A percentile compares a stretch with the other conserved stretches of the same genome.
Conservation (phyloP, 2,888 invertebrate species). For the Caenorhabditis sp. region DNA sequence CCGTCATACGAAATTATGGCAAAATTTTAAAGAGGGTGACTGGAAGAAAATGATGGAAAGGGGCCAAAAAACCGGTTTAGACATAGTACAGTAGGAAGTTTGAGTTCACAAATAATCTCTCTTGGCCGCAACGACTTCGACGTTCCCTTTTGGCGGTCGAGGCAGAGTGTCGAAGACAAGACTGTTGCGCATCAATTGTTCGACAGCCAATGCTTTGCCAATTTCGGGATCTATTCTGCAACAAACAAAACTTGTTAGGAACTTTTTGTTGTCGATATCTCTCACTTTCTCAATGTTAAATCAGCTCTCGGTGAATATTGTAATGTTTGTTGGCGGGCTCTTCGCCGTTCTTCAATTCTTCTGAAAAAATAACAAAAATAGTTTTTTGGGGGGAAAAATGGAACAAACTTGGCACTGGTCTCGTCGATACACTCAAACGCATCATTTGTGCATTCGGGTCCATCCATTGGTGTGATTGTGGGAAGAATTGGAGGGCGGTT, state of each 20-base stretch:
- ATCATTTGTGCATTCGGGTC: conserved; percentile 38
- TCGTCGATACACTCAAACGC: conserved; percentile 45
- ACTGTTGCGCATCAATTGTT: conserved; percentile 43
- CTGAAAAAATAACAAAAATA: too few relatives aligned
- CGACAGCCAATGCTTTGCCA: conserved; percentile 49
- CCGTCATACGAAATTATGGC: not conserved
- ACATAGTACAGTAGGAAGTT: not conserved
- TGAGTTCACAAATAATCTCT: conserved; percentile 41
- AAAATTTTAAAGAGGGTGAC: conserved; percentile 8
- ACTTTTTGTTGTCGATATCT: too few relatives aligned
- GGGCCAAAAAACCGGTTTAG: conserved; percentile 3
- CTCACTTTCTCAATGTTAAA: conserved; percentile 37
- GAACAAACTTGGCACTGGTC: conserved; percentile 12
- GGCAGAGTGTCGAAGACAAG: conserved; percentile 48
- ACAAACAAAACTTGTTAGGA: too few relatives aligned
- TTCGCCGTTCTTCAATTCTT: conserved; percentile 43
- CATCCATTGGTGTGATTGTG: conserved; percentile 20
- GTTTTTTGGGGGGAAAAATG: too few relatives aligned
- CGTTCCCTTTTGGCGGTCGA: conserved; percentile 35
- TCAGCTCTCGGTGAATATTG: conserved; percentile 39
- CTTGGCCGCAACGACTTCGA: conserved; percentile 48
- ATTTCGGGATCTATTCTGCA: conserved; percentile 48
- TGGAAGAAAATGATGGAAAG: not conserved
- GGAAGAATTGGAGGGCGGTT: conserved; percentile 31
- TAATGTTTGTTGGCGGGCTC: conserved; percentile 34